Conservation (phyloP, 2,113 vertebrate species). For the Pedionomus torquatus region DNA sequence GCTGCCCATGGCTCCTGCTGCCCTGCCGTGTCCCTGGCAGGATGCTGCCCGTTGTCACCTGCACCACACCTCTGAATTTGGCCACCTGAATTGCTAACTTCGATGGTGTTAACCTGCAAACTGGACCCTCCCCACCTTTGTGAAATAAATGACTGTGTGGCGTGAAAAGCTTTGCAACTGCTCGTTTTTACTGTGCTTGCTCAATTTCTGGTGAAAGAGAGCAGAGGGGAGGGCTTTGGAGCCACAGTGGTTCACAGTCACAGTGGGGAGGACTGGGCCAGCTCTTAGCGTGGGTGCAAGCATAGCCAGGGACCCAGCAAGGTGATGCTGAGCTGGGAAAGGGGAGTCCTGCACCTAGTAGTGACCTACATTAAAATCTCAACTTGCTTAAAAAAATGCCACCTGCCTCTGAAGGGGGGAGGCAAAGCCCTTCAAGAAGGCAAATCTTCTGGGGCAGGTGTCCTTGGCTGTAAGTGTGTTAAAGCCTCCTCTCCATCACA, state of each 20-base stretch:
- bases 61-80: background rate
- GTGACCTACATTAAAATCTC: background rate
- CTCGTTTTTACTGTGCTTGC: background rate
- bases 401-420: background rate
- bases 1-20: background rate
- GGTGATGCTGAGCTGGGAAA: background rate
- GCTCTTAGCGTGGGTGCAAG: accelerated
- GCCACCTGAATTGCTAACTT: background rate
- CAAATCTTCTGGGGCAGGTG: background rate
- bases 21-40: background rate
- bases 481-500: background rate
- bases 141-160: background rate
- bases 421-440: background rate
- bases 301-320: accelerated
- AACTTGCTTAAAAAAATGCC: background rate
- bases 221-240: background rate
- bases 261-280: background rate
- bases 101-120: accelerated
- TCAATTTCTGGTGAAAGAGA: background rate
- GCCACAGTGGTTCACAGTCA: background rate
- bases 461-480: accelerated
- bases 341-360: background rate
- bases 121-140: background rate
- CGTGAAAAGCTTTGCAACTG: background rate
- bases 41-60: background rate